These are phyloP conservation scores for Maccullochella peelii DNA, from an alignment of 2,113 vertebrate genomes.

Conservation along the genomic window DNA sequence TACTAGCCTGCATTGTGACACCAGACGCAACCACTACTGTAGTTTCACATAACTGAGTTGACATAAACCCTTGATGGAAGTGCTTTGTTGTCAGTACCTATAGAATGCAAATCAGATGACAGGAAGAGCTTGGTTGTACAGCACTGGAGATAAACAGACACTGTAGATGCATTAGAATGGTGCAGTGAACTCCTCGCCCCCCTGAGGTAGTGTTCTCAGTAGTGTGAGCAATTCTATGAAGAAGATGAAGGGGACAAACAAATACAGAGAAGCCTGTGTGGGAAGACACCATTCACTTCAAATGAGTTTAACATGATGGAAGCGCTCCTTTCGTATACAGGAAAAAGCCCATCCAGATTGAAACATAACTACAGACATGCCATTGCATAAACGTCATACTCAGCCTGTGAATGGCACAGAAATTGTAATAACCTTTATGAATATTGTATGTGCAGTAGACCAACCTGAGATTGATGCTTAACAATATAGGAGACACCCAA, in stretches of 20 bases:
- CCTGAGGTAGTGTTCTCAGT: not conserved
- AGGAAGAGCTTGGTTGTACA: not conserved
- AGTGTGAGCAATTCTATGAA: not conserved
- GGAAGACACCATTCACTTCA: constrained; percentile 1
- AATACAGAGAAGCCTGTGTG: not conserved
- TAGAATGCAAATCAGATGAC: constrained; percentile 27
- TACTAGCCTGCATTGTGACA: not conserved
- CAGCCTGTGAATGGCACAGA: constrained; percentile 6
- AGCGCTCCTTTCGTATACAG: not conserved
- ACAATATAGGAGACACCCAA: not conserved
- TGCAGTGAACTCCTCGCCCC: constrained; percentile 21
- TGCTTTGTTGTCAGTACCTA: constrained; percentile 18
- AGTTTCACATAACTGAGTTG: not conserved
- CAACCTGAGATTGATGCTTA: constrained; percentile 4
- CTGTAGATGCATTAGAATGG: constrained; percentile 19
- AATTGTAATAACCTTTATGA: constrained; percentile 36
- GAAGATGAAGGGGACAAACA: not conserved
- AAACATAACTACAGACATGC: not conserved
- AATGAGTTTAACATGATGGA: constrained; percentile 20
- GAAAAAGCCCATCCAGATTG: not conserved
- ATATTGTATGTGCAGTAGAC: constrained; percentile 27
- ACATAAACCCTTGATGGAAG: not conserved
- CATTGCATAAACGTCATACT: not conserved
- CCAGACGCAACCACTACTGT: not conserved
- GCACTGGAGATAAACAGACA: not conserved